Conservation (phyloP, 2,888 invertebrate species). For the Spodoptera picta region DNA sequence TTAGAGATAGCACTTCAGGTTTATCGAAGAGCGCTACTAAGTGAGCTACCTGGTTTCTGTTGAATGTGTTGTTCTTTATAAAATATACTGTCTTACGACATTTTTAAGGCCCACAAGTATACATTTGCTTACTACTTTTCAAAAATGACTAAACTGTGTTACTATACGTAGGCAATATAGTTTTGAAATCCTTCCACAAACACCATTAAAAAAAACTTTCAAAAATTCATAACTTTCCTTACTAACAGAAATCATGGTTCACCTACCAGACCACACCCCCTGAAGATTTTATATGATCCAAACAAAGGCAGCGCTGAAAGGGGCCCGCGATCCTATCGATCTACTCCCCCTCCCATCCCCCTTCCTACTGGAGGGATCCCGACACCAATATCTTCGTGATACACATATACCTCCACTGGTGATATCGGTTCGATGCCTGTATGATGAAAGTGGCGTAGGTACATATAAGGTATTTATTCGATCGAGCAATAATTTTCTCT, state of each 20-base stretch:
- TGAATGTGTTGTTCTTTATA: too few species aligned
- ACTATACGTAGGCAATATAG: too few species aligned
- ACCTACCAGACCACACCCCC: conserved; percentile 74
- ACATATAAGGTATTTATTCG: not conserved
- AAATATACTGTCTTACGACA: too few species aligned
- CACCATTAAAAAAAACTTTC: not conserved
- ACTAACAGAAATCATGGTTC: conserved; percentile 48
- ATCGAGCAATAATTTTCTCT: not conserved
- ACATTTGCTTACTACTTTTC: too few species aligned
- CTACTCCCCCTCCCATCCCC: conserved; percentile 29
- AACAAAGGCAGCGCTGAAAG: conserved; percentile 75
- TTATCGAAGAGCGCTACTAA: too few species aligned
- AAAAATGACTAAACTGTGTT: too few species aligned
- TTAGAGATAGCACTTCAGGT: too few species aligned
- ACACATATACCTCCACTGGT: conserved; percentile 44
- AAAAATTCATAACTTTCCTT: too few species aligned
- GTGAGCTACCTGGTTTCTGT: too few species aligned
- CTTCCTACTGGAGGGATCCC: conserved; percentile 15
- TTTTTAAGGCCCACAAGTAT: too few species aligned
- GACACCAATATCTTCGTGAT: conserved; percentile 54
- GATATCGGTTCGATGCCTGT: conserved; percentile 28
- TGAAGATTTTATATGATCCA: conserved; percentile 84
- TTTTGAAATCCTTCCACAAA: not conserved
- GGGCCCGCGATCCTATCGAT: conserved; percentile 59
- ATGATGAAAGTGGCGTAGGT: not conserved